Base-by-base conservation (phyloP, 2,113 vertebrate genomes). In the Nothobranchius kuhntae region DNA sequence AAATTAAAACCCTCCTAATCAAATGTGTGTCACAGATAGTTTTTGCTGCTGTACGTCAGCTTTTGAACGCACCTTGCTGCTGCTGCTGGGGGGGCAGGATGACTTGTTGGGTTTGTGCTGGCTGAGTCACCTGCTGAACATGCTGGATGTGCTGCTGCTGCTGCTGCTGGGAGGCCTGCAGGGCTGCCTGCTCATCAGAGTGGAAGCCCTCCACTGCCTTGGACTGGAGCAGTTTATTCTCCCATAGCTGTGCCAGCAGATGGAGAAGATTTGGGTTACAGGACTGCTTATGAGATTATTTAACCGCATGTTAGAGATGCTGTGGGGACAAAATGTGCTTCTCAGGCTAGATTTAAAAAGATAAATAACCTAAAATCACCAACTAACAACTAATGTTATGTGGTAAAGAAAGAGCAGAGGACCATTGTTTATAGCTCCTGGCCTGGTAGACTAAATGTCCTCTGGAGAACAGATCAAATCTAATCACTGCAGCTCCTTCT, bases 181-280 rank as follows among this genome's bases (percentile, higher is more conserved):
- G 91, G 87, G 95, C 94, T 57, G 94, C 94, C 84, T 98, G 98
- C 77, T 99, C 98, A 82, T 98, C 96, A 0, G 96, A 95, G 72
- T 98, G 95, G 92, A 98, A 99, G 69, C 98, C 97, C 85, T 98
- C 97, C 86, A 99, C 98, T 24, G 98, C 96, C 85, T 99, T 99
- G 4, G 97, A 98, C 89, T 98, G 97, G 94, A 98, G 93, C 83
- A 99, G 91, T 70, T 99, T 99, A 91, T 92, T 99, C 89, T 99
- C 98, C 98, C 98, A 99, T 26, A 99, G 93, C 98, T 99, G 80
- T 13, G 50, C 69, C 71, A 76, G 64, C 65, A 15, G 72, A 73
- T 42, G 6, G 3, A 42, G 53, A 47, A 7, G 8, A 10, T 4
- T 51, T 30, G 5, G 11, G 30, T 30, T 30, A 11, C 2, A 42